These are phyloP conservation scores for Bimastos eiseni DNA, from an alignment of 2,888 invertebrate species.

Conservation along the genomic window DNA sequence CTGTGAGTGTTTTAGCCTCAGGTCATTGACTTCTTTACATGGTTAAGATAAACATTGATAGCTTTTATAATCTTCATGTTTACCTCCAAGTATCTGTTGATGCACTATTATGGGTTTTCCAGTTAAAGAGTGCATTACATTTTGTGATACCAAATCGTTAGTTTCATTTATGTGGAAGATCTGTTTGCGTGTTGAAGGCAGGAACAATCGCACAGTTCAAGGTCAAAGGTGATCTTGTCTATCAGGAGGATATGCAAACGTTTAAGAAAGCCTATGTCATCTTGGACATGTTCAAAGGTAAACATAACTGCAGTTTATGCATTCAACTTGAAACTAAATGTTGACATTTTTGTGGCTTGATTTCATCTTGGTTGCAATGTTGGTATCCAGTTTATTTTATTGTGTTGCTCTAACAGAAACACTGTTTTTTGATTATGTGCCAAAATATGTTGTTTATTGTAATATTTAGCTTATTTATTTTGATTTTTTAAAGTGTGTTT, in stretches of 20 bases:
- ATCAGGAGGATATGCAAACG: conserved; percentile 10
- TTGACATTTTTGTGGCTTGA: neutral
- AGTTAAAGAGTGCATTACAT: neutral
- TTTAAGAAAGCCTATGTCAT: conserved; percentile 23
- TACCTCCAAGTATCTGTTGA: too few relatives aligned
- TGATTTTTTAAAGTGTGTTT: neutral
- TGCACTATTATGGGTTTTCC: neutral
- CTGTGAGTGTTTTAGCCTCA: too few relatives aligned
- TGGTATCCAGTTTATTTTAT: neutral
- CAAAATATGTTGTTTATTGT: too few relatives aligned
- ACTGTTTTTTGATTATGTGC: neutral
- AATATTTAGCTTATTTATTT: too few relatives aligned
- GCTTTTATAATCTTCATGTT: too few relatives aligned
- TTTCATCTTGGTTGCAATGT: neutral
- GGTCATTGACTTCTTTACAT: too few relatives aligned
- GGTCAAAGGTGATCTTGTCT: neutral
- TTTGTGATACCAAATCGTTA: neutral
- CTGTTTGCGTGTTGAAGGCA: neutral
- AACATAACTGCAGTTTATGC: neutral
- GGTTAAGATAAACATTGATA: too few relatives aligned
- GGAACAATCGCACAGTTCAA: conserved; percentile 18
- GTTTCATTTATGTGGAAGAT: neutral
- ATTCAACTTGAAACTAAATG: neutral
- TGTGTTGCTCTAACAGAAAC: neutral
- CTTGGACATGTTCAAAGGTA: conserved; percentile 25